A percentile compares a stretch with the other conserved stretches of the same genome.
Conservation (phyloP, 1,140 invertebrate genomes). For the Drosophila murphyi region DNA sequence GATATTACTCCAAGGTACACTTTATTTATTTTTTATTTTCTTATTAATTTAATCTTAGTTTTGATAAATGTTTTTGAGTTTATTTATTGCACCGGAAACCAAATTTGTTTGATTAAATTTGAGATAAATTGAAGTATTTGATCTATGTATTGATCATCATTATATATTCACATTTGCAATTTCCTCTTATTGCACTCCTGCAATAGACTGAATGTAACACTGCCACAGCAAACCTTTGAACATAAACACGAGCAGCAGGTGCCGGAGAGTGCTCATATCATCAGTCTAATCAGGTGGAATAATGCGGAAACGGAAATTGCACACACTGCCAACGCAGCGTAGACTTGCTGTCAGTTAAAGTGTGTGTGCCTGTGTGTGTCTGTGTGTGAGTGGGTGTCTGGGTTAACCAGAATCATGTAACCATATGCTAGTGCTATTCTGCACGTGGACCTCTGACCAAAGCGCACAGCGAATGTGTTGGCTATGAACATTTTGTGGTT, state of each 20-base stretch:
- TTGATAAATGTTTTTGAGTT: no score
- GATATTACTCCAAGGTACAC: no score
- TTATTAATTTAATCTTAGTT: no score
- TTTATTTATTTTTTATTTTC: no score
- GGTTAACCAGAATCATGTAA: constrained; percentile 53
- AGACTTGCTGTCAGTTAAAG: constrained; percentile 25
- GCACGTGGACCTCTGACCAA: constrained; percentile 9
- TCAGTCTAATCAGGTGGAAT: constrained; percentile 80
- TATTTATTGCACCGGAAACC: no score
- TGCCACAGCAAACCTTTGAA: background rate
- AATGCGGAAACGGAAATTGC: constrained; percentile 78
- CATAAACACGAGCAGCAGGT: constrained; percentile 32
- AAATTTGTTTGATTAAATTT: no score
- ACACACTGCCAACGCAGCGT: constrained; percentile 6
- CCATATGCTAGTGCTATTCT: constrained; percentile 40
- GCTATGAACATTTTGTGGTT: constrained; percentile 75
- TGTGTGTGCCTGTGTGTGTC: constrained; percentile 19
- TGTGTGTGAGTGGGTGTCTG: constrained; percentile 29
- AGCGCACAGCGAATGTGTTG: constrained; percentile 58
- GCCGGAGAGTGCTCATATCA: constrained; percentile 59
- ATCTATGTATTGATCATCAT: background rate
- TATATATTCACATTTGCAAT: background rate
- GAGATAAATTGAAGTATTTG: no score
- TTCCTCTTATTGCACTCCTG: constrained; percentile 8
- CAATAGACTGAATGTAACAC: constrained; percentile 7